A percentile compares a stretch with the other conserved stretches of the same genome.
Conservation (phyloP, 1,140 invertebrate genomes). For the Listronotus oregonensis region DNA sequence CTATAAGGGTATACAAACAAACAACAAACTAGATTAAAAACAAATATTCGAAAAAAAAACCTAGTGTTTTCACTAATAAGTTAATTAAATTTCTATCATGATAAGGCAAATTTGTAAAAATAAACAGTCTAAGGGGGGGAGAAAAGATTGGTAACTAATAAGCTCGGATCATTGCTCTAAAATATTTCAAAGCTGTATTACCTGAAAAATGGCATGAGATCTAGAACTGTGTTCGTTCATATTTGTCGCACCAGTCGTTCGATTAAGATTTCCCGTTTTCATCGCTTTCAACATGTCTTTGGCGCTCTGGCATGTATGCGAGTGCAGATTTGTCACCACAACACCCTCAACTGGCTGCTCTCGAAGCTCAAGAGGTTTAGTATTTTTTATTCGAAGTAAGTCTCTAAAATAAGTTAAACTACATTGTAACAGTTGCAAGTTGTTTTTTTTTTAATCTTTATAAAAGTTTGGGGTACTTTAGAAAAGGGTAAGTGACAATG, state of each 20-base stretch:
- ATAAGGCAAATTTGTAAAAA: too few relatives aligned
- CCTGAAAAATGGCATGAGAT: slow-evolving; percentile 96
- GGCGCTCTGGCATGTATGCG: slow-evolving; percentile 89
- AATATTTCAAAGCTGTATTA: background rate
- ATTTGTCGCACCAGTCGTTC: slow-evolving; percentile 92
- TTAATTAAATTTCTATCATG: too few relatives aligned
- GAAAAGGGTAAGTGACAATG: too few relatives aligned
- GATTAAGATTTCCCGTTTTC: slow-evolving; percentile 86
- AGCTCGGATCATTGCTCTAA: too few relatives aligned
- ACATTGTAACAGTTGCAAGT: slow-evolving; percentile 5
- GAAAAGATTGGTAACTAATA: too few relatives aligned
- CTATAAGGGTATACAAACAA: too few relatives aligned
- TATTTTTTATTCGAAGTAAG: slow-evolving; percentile 82
- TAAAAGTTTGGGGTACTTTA: background rate
- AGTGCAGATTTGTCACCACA: slow-evolving; percentile 91
- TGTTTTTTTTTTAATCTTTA: slow-evolving; percentile 6
- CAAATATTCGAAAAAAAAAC: too few relatives aligned
- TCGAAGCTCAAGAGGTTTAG: slow-evolving; percentile 71
- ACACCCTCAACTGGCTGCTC: slow-evolving; percentile 78
- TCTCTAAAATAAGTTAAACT: slow-evolving; percentile 66
- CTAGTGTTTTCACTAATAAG: too few relatives aligned
- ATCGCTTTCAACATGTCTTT: slow-evolving; percentile 89
- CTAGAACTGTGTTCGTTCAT: slow-evolving; percentile 99
- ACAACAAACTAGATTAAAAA: too few relatives aligned
- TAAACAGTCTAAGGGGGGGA: too few relatives aligned